phyloP scores from a whole-genome alignment of 2,113 vertebrate species.

The Gymnarchus niloticus region DNA sequence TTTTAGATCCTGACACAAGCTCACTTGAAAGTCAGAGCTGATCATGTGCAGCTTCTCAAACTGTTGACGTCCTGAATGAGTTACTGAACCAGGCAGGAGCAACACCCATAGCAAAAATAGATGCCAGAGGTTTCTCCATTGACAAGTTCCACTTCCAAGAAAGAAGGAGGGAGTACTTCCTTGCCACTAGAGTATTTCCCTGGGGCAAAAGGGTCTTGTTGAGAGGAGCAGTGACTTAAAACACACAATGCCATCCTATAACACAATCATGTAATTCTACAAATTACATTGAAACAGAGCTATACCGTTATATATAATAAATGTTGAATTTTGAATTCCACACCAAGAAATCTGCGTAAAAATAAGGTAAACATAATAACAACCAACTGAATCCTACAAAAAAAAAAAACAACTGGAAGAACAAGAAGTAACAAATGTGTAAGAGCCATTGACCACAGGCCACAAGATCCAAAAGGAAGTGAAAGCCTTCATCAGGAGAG shows the following conservation, averaged over 20 bases:
- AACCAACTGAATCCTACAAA: not conserved
- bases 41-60: not conserved
- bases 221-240: not conserved
- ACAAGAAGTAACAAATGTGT: not conserved
- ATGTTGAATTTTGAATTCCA: not conserved
- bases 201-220: not conserved
- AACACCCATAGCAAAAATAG: not conserved
- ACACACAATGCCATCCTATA: not conserved
- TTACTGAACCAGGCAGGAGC: not conserved
- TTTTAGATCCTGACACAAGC: not conserved
- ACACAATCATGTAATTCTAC: not conserved
- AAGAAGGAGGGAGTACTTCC: not conserved
- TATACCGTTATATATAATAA: not conserved
- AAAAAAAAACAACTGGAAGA: not conserved
- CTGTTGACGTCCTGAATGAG: not conserved
- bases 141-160: not conserved
- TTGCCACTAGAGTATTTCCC: not conserved
- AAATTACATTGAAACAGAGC: not conserved
- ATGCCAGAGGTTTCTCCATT: not conserved
- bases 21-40: not conserved
- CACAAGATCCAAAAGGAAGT: not conserved
- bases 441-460: not conserved
- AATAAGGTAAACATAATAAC: not conserved
- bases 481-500: not conserved
- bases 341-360: not conserved